phyloP scores from a whole-genome alignment of 1,140 invertebrate species.

The Hyphantria cunea region DNA sequence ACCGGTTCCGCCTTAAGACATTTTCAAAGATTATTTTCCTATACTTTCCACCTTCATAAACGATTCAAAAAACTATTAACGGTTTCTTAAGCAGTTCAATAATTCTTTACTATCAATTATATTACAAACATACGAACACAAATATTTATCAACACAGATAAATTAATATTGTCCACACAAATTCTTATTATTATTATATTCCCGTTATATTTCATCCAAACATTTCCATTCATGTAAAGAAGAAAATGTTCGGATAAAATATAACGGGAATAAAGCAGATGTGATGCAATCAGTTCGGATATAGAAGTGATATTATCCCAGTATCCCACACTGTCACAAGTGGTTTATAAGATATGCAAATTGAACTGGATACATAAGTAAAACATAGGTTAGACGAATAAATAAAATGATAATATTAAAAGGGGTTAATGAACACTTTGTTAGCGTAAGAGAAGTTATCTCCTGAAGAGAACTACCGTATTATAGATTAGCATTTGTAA shows the following conservation, averaged over 20 bases:
- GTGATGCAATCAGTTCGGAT: slow-evolving; percentile 1
- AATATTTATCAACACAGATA: not conserved
- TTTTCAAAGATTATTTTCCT: no score
- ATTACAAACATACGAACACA: no score
- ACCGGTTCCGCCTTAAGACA: no score
- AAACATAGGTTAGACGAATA: slow-evolving; percentile 23
- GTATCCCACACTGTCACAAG: slow-evolving; percentile 21
- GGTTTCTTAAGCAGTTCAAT: no score
- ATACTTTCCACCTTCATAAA: no score
- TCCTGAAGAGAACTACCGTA: no score
- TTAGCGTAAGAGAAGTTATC: slow-evolving; percentile 9
- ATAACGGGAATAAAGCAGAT: not conserved
- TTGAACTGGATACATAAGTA: slow-evolving; percentile 9
- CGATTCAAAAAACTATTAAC: no score
- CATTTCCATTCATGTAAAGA: no score
- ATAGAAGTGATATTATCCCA: slow-evolving; percentile 10
- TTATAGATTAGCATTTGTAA: not conserved
- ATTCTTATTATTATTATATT: no score
- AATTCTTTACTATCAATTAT: no score
- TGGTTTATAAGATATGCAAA: slow-evolving; percentile 16
- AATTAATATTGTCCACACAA: not conserved
- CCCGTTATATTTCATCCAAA: no score
- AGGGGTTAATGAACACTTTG: slow-evolving; percentile 18
- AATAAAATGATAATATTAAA: slow-evolving; percentile 13
- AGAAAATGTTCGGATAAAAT: slow-evolving; percentile 5